phyloP scores from a whole-genome alignment of 2,888 invertebrate genomes.

The Liopterus haemorrhoidalis region DNA sequence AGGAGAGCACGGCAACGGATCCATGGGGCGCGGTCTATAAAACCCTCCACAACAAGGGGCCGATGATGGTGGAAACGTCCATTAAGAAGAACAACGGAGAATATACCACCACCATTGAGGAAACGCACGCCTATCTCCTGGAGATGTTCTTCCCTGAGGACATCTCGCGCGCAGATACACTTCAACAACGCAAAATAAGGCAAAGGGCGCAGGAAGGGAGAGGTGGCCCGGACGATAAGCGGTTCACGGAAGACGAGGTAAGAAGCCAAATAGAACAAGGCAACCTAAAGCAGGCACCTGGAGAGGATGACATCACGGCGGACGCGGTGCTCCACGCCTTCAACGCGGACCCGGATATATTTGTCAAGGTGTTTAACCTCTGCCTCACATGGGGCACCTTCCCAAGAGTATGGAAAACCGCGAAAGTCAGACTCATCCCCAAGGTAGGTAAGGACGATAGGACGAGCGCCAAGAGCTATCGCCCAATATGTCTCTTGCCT shows the following conservation, averaged over 20 bases:
- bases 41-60: slow-evolving; percentile 4
- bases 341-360: neutral
- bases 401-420: slow-evolving; percentile 9
- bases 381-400: slow-evolving; percentile 13
- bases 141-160: slow-evolving; percentile 18
- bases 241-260: slow-evolving; percentile 6
- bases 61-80: neutral
- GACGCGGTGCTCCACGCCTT: slow-evolving; percentile 10
- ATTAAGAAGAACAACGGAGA: neutral
- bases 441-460: neutral
- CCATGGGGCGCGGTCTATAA: slow-evolving; percentile 24
- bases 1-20: slow-evolving; percentile 9
- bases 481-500: slow-evolving; percentile 4
- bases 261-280: slow-evolving; percentile 4
- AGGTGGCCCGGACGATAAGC: neutral
- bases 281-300: slow-evolving; percentile 15
- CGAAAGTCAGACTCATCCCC: neutral
- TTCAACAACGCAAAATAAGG: neutral
- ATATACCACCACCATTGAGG: slow-evolving; percentile 5
- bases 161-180: neutral
- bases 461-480: neutral
- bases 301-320: slow-evolving; percentile 14
- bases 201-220: neutral
- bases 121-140: slow-evolving; percentile 8
- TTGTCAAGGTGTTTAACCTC: slow-evolving; percentile 7